A percentile compares a stretch with the other conserved stretches of the same genome.
Conservation (phyloP, 2,113 vertebrate species). For the Apaloderma vittatum region DNA sequence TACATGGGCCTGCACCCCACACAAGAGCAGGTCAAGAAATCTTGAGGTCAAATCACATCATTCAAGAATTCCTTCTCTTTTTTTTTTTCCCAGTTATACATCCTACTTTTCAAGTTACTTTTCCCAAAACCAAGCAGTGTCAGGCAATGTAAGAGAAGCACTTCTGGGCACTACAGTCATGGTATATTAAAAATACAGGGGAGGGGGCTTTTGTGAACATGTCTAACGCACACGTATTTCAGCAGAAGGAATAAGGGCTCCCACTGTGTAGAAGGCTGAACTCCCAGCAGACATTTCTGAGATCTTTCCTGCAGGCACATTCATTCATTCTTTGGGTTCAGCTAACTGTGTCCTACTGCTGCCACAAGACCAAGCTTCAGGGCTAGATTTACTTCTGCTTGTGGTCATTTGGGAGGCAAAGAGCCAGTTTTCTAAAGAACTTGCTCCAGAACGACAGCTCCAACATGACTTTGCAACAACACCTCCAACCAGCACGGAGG, state of each 20-base stretch:
- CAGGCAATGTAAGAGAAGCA: not conserved
- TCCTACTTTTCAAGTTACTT: not conserved
- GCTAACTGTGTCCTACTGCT: accelerated
- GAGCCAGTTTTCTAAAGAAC: not conserved
- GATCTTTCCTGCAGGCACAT: not conserved
- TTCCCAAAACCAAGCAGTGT: not conserved
- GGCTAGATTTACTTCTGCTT: not conserved
- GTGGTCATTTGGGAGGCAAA: not conserved
- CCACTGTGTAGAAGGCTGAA: not conserved
- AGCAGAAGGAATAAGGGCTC: not conserved
- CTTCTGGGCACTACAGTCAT: not conserved
- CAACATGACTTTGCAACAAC: not conserved
- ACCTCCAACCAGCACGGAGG: not conserved
- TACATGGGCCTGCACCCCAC: not conserved
- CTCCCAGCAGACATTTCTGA: not conserved
- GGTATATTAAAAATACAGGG: not conserved
- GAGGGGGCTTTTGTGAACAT: not conserved
- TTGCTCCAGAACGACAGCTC: not conserved
- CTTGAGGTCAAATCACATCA: not conserved
- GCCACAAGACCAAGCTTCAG: not conserved
- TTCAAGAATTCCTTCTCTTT: not conserved
- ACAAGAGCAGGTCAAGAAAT: not conserved
- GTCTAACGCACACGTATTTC: not conserved
- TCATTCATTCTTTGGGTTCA: not conserved
- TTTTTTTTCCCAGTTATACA: not conserved